Base-by-base conservation (phyloP, 2,797 vertebrate species). In the Macropodus opercularis region DNA sequence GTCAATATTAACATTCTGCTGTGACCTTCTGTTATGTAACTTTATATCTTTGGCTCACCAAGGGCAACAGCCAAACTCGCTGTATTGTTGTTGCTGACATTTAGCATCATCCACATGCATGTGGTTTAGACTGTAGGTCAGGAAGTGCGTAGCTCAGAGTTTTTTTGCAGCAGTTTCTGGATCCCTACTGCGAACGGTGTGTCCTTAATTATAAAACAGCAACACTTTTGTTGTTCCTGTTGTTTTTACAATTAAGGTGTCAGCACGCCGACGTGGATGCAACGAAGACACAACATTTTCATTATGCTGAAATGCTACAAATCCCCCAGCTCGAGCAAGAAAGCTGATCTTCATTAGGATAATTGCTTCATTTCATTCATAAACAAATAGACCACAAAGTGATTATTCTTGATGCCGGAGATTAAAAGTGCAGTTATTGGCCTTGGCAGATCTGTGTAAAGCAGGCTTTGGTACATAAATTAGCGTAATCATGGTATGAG, bases 31-130 rank as follows among this genome's bases (percentile, higher is more conserved):
- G 54, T 86, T 79, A 47, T 64, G 74, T 43, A 77, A 77, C 69
- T 62, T 52, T 72, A 71, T 62, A 40, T 77, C 43, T 81, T 73
- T 67, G 50, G 36, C 73, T 77, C 70, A 55, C 56, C 60, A 62
- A 51, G 24, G 48, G 63, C 59, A 84, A 68, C 59, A 56, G 17
- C 48, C 51, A 63, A 79, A 80, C 44, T 44, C n/a, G n/a, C n/a
- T n/a, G n/a, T 65, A 75, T 59, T 76, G 72, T 80, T 84, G 75
- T 76, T 81, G 86, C 80, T 78, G 86, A 89, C 88, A 89, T 89
- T 89, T 87, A 87, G 81, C 81, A 77, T 87, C 82, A 85, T 87
- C 83, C 88, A 85, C 87, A 78, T 84, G 85, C 84, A 63, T 89
- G 88, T 63, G 90, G 90, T 89, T 91, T 81, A 71, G 81, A 69